Evolutionary conservation across 2,113 vertebrate species (phyloP).

Genomic region (Copsychus sechellarum): DNA sequence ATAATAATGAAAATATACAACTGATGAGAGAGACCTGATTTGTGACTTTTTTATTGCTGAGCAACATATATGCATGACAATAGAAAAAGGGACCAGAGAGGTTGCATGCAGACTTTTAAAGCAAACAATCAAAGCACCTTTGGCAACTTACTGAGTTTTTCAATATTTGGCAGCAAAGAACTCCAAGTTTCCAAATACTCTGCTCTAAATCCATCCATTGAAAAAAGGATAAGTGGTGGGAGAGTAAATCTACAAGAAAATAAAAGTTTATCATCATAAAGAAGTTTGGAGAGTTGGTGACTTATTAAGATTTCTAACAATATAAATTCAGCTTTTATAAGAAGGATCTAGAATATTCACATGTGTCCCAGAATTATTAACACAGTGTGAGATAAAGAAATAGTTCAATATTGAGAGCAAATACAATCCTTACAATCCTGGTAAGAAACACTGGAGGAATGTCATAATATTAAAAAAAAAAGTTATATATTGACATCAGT

Average conservation of each 20-base stretch:
- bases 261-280: not conserved
- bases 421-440: not conserved
- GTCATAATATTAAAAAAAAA: not conserved
- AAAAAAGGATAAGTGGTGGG: slow-evolving; percentile 91
- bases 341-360: not conserved
- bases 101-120: not conserved
- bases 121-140: not conserved
- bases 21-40: not conserved
- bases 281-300: not conserved
- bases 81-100: not conserved
- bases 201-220: slow-evolving; percentile 92
- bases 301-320: not conserved
- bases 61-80: not conserved
- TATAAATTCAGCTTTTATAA: not conserved
- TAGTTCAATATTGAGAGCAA: not conserved
- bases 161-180: slow-evolving; percentile 80
- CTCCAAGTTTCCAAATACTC: slow-evolving; percentile 84
- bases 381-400: not conserved
- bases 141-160: slow-evolving; percentile 86
- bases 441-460: not conserved
- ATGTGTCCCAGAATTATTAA: not conserved
- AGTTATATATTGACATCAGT: not conserved
- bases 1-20: not conserved
- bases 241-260: slow-evolving; percentile 79
- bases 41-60: not conserved